Evolutionary conservation across 2,888 invertebrate species (phyloP).

Genomic region (Nomada fucata): DNA sequence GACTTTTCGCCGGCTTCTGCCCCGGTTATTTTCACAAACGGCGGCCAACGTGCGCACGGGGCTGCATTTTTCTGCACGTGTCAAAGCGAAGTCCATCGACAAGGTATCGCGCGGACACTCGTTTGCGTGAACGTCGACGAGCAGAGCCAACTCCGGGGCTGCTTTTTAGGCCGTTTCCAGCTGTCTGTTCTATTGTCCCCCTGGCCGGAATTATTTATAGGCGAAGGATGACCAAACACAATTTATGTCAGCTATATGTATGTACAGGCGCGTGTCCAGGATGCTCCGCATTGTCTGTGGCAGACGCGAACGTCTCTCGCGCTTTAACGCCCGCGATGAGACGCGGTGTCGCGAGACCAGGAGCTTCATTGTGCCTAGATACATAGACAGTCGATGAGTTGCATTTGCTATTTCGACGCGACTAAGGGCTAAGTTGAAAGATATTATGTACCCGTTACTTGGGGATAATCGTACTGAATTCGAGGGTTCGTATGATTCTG

Average conservation of each 20-base stretch:
- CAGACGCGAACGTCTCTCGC: slow-evolving; percentile 62
- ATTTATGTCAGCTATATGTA: slow-evolving; percentile 74
- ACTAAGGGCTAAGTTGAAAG: too few species aligned
- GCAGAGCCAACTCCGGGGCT: slow-evolving; percentile 42
- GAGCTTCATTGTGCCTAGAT: background rate
- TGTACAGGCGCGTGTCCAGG: slow-evolving; percentile 58
- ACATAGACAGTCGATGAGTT: background rate
- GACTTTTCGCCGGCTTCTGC: slow-evolving; percentile 33
- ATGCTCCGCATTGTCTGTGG: slow-evolving; percentile 63
- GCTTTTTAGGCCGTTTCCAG: slow-evolving; percentile 76
- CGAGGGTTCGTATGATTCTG: too few species aligned
- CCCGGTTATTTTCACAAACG: slow-evolving; percentile 45
- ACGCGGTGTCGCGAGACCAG: background rate
- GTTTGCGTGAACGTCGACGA: background rate
- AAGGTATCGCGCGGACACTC: slow-evolving; percentile 68
- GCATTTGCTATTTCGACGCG: background rate
- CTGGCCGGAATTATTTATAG: slow-evolving; percentile 80
- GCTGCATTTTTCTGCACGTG: slow-evolving; percentile 40
- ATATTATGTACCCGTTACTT: too few species aligned
- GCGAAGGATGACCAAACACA: slow-evolving; percentile 81
- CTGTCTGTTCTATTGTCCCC: slow-evolving; percentile 74
- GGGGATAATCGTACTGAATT: too few species aligned
- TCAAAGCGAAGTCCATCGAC: slow-evolving; percentile 69
- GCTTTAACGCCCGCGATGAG: background rate
- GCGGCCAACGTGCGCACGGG: background rate